Percentiles rank a stretch among this genome's conserved stretches.
These are phyloP conservation scores for Rattus rattus DNA, from an alignment of 2,113 vertebrate genomes.

Conservation along the genomic window DNA sequence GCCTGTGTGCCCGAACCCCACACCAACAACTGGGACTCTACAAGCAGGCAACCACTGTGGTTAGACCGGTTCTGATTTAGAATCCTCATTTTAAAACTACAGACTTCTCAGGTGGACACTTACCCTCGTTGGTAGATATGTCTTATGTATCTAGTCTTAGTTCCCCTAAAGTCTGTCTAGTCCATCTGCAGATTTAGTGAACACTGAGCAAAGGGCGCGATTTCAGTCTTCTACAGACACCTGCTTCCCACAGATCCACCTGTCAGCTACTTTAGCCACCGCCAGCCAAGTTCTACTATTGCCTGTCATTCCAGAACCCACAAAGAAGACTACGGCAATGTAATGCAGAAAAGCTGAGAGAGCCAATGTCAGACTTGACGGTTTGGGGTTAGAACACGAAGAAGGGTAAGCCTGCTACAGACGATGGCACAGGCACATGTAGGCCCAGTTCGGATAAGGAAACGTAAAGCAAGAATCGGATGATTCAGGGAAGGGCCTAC, in stretches of 20 bases:
- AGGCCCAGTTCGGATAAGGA: neutral
- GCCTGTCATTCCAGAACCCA: neutral
- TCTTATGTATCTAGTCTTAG: neutral
- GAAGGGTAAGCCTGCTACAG: slow-evolving; percentile 1
- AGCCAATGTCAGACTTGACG: neutral
- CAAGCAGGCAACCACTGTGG: neutral
- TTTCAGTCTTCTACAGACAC: neutral
- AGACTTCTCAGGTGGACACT: neutral
- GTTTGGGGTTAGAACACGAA: neutral
- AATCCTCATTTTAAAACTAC: neutral
- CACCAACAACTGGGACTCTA: neutral
- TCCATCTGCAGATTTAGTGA: neutral
- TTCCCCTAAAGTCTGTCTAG: neutral
- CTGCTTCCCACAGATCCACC: neutral
- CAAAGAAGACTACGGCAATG: neutral
- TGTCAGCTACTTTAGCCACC: neutral
- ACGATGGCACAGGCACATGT: neutral
- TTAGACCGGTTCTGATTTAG: neutral
- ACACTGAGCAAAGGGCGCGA: neutral
- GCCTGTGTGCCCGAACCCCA: neutral
- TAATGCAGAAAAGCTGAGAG: neutral
- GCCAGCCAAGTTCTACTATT: neutral
- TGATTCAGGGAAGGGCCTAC: too few relatives aligned
- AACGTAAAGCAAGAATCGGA: neutral
- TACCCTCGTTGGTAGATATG: neutral